Percentiles rank a stretch among this genome's conserved stretches.
Evolutionary conservation across 2,888 invertebrate genomes (phyloP).

Genomic region (Synanthedon vespiformis): DNA sequence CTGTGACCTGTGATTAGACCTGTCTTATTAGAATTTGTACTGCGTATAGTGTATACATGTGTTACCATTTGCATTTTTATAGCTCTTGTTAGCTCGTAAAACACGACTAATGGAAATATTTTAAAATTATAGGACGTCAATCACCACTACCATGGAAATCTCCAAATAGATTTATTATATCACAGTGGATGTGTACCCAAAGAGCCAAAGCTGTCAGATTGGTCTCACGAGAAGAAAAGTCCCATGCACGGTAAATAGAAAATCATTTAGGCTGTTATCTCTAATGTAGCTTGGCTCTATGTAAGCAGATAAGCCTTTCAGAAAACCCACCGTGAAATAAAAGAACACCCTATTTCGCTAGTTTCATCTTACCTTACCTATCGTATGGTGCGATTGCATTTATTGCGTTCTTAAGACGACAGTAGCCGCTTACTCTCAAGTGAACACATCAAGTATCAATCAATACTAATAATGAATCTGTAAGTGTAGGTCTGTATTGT

Average conservation of each 20-base stretch:
- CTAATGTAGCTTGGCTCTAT: neutral
- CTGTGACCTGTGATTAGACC: too few species aligned
- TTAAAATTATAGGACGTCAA: neutral
- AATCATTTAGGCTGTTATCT: slow-evolving; percentile 3
- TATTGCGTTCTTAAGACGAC: too few species aligned
- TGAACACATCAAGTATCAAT: too few species aligned
- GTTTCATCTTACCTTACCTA: too few species aligned
- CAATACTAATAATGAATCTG: too few species aligned
- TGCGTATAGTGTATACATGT: too few species aligned
- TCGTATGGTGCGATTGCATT: too few species aligned
- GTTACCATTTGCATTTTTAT: neutral
- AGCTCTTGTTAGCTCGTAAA: neutral
- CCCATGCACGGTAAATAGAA: neutral
- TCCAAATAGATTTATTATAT: slow-evolving; percentile 13
- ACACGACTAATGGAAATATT: neutral
- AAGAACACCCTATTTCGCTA: too few species aligned
- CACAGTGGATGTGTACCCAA: slow-evolving; percentile 18
- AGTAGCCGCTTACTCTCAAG: too few species aligned
- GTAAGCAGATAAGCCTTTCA: too few species aligned
- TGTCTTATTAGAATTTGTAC: neutral
- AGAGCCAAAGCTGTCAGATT: slow-evolving; percentile 11
- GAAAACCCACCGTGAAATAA: too few species aligned
- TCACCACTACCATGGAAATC: neutral
- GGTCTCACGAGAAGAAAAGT: slow-evolving; percentile 8
- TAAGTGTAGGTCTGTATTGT: too few species aligned